Conservation (phyloP, 2,113 vertebrate species). For the Pithys albifrons region DNA sequence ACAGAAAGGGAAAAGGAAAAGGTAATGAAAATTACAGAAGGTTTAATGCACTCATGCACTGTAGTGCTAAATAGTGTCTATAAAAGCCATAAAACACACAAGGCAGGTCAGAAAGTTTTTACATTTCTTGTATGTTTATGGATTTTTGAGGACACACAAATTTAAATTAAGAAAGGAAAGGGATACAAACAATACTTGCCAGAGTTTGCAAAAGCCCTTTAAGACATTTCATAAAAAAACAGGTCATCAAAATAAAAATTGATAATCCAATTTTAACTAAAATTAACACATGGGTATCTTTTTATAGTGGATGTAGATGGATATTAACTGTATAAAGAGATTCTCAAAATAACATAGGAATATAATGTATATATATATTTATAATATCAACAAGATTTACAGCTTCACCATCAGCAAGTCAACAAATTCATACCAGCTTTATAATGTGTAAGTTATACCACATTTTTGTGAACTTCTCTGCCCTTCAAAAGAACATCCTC, state of each 20-base stretch:
- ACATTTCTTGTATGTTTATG: not conserved
- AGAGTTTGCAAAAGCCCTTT: not conserved
- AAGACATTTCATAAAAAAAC: not conserved
- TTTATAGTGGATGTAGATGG: not conserved
- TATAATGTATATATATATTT: not conserved
- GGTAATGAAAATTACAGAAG: not conserved
- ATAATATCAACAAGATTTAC: not conserved
- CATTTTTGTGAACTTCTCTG: not conserved
- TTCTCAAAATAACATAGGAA: not conserved
- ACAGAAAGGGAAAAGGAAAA: not conserved
- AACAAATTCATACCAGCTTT: not conserved
- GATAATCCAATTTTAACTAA: not conserved
- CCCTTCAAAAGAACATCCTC: fast-evolving
- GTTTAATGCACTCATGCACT: not conserved
- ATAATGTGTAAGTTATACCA: not conserved
- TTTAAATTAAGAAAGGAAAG: not conserved
- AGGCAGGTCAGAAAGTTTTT: not conserved
- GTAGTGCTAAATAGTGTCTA: not conserved
- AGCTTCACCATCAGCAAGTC: not conserved
- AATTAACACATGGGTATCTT: not conserved
- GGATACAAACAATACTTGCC: not conserved
- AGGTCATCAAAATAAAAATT: not conserved
- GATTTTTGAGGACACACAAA: not conserved
- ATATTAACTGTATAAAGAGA: not conserved
- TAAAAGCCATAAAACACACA: not conserved